Percentiles rank a stretch among this genome's conserved stretches.
Conservation (phyloP, 2,888 invertebrate genomes). For the Drosophila multiciliata region DNA sequence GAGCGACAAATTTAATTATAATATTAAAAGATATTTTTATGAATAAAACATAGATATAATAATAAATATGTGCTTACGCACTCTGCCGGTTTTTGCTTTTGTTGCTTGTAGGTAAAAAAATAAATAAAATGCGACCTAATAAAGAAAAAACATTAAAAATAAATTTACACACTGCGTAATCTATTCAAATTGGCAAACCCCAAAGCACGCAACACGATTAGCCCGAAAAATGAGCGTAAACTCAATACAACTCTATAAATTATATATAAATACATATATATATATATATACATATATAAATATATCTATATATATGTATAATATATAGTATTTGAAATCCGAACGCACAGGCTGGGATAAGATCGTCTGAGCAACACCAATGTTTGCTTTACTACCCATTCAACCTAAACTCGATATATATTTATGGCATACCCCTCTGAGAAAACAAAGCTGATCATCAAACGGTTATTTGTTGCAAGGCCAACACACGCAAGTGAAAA, state of each 20-base stretch:
- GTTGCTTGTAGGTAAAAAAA: not conserved
- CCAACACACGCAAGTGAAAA: slow-evolving; percentile 67
- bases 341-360: not conserved
- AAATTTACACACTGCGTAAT: not conserved
- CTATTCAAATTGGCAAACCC: not conserved
- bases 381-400: not conserved
- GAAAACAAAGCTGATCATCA: slow-evolving; percentile 20
- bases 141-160: not conserved
- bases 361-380: slow-evolving; percentile 1
- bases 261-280: not conserved
- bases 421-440: not conserved
- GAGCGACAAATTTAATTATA: slow-evolving; percentile 3
- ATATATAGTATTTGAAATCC: not conserved
- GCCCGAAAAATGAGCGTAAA: slow-evolving; percentile 6
- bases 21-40: not conserved
- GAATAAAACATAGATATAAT: not conserved
- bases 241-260: not conserved
- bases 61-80: slow-evolving; percentile 7
- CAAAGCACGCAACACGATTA: not conserved
- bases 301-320: not conserved
- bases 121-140: not conserved
- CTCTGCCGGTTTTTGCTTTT: slow-evolving; percentile 48
- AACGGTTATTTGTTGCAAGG: slow-evolving; percentile 23
- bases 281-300: too few species aligned
- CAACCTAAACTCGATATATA: not conserved